Evolutionary conservation across 2,113 vertebrate species (phyloP).

Genomic region (Brachypodius melanocephalos): DNA sequence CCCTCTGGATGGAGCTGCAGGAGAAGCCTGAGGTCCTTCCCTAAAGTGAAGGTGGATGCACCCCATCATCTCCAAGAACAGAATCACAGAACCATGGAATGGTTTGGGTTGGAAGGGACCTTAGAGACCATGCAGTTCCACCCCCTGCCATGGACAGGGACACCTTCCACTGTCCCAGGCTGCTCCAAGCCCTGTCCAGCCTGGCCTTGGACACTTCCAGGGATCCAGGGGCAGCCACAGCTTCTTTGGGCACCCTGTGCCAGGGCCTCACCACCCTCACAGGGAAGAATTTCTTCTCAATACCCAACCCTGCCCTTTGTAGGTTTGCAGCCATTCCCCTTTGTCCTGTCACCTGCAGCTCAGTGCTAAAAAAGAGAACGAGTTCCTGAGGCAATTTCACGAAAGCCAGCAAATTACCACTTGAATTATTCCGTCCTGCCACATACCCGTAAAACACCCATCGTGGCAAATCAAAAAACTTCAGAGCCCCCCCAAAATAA

Average conservation of each 20-base stretch:
- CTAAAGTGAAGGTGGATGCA: fast-evolving
- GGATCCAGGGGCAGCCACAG: neutral
- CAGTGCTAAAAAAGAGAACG: neutral
- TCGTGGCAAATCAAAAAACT: fast-evolving
- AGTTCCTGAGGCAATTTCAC: neutral
- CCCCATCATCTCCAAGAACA: neutral
- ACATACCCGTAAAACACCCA: fast-evolving
- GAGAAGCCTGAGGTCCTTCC: neutral
- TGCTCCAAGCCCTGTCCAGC: fast-evolving
- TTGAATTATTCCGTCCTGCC: neutral
- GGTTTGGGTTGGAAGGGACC: neutral
- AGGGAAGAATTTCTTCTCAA: neutral
- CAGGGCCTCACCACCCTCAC: neutral
- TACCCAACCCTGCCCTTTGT: neutral
- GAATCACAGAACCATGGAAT: neutral
- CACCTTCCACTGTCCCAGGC: fast-evolving
- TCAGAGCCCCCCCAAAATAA: neutral
- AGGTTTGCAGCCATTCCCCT: neutral
- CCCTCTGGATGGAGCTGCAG: constrained; percentile 33
- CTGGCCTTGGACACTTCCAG: neutral
- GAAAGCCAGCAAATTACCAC: neutral
- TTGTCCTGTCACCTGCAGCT: neutral
- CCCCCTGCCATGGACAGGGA: neutral
- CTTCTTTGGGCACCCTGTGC: neutral
- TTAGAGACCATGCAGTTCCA: fast-evolving